Base-by-base conservation (phyloP, 2,888 invertebrate species). In the Apamea anceps region DNA sequence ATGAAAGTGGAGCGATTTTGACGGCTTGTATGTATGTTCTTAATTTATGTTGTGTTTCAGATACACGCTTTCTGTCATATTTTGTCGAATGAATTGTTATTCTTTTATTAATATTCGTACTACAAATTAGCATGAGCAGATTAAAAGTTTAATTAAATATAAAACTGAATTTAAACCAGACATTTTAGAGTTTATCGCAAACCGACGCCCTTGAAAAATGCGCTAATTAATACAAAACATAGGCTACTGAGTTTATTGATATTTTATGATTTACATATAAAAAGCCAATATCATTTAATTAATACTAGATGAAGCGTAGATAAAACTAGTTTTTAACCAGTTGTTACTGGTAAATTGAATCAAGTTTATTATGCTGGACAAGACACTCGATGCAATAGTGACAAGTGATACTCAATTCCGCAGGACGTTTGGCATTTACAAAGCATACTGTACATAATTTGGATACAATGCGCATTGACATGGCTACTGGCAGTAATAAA, bases 321-420 rank as follows among this genome's bases (percentile, higher is more conserved):
- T 80, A 32, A 32, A 79, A 84, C 72, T 21, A 21, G 77, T 65
- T 80, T 75, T 57, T 1, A 75, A 65, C 72, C 18, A 15, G 81
- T 80, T 72, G 25, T 51, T 7, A 67, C 65, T 72, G n/a, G 66
- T 72, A 73, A 68, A 65, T 45, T 60, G 32, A 63, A 79, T 72
- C n/a, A 75, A 66, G 32, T 87, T 80, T 68, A 72, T 51, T 77
- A 66, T 42, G 42, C 54, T 42, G 32, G 18, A 68, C 66, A 63
- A 60, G n/a, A 73, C n/a, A 70, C 57, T 71, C 13, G 15, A 51
- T 57, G 32, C 45, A 75, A 42, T 51, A 37, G 42, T 68, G 65
- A 76, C 87, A 85, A 51, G 21, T 70, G 74, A 63, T 84, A 67
- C 57, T 57, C 25, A 80, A 84, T 80, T 67, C 6, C 62, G 57